Evolutionary conservation across 2,888 invertebrate genomes (phyloP).

Genomic region (Xestia rhomboidea): DNA sequence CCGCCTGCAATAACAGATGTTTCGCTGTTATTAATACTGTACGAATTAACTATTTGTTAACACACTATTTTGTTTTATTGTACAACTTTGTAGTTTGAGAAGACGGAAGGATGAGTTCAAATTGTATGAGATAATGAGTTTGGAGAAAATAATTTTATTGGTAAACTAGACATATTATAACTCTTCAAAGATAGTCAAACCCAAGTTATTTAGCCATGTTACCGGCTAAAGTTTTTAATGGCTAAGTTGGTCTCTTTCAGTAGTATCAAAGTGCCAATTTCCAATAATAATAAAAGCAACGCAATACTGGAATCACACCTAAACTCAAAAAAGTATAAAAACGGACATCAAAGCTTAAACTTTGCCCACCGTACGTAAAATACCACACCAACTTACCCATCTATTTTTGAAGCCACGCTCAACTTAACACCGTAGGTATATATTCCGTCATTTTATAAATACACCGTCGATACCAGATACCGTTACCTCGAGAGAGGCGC

Average conservation of each 20-base stretch:
- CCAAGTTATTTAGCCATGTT: neutral
- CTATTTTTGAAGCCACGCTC: constrained; percentile 48
- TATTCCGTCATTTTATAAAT: constrained; percentile 52
- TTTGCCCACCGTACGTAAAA: constrained; percentile 27
- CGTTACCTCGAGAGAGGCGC: constrained; percentile 55
- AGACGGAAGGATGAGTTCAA: constrained; percentile 17
- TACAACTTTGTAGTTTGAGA: constrained; percentile 27
- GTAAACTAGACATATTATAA: no score
- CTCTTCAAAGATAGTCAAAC: neutral
- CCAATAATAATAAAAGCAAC: neutral
- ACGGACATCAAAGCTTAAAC: constrained; percentile 23
- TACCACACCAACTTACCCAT: constrained; percentile 31
- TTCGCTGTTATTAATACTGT: constrained; percentile 80
- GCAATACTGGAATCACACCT: neutral
- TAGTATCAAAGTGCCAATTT: neutral
- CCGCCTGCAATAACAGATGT: constrained; percentile 82
- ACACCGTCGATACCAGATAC: constrained; percentile 41
- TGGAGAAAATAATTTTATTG: neutral
- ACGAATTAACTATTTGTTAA: constrained; percentile 71
- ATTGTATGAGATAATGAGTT: neutral
- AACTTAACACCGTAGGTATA: constrained; percentile 41
- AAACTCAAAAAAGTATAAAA: neutral
- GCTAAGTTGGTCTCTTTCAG: neutral
- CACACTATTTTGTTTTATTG: constrained; percentile 55
- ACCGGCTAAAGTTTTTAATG: neutral